A percentile compares a stretch with the other conserved stretches of the same genome.
phyloP scores from a whole-genome alignment of 2,797 vertebrate genomes.

The Mormyrus hasselquistii region DNA sequence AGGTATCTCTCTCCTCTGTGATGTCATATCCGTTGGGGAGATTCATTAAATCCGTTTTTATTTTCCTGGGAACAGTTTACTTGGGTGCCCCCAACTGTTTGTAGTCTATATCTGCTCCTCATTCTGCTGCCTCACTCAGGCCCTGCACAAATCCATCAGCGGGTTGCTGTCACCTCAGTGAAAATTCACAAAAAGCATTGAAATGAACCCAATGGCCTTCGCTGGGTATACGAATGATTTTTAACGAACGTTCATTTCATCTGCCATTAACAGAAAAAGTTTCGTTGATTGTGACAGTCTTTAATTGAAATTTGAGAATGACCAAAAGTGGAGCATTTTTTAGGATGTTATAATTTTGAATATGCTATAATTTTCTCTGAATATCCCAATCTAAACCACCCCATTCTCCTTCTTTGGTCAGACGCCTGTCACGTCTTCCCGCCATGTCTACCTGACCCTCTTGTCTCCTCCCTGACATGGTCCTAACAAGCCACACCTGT shows the following conservation, averaged over 20 bases:
- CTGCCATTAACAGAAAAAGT: not conserved
- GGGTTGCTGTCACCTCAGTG: not conserved
- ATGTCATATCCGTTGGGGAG: not conserved
- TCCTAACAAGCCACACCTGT: not conserved
- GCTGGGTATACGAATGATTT: not conserved
- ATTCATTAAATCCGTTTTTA: not conserved
- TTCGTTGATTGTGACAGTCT: not conserved
- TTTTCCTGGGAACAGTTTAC: slow-evolving; percentile 33
- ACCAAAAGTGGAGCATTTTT: not conserved
- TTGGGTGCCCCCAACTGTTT: slow-evolving; percentile 33
- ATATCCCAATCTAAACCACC: not conserved
- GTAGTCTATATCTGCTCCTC: too few relatives aligned
- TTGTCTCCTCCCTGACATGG: not conserved
- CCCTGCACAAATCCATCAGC: not conserved
- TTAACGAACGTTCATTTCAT: not conserved
- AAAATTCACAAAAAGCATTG: not conserved
- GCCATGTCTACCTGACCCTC: not conserved
- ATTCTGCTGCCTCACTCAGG: too few relatives aligned
- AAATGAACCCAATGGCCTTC: not conserved
- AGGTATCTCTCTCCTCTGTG: not conserved
- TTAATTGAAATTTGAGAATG: not conserved
- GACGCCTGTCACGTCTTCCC: not conserved
- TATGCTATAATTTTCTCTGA: not conserved
- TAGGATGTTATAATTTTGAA: not conserved
- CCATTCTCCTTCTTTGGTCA: not conserved